phyloP scores from a whole-genome alignment of 2,888 invertebrate genomes.

The Griposia aprilina region DNA sequence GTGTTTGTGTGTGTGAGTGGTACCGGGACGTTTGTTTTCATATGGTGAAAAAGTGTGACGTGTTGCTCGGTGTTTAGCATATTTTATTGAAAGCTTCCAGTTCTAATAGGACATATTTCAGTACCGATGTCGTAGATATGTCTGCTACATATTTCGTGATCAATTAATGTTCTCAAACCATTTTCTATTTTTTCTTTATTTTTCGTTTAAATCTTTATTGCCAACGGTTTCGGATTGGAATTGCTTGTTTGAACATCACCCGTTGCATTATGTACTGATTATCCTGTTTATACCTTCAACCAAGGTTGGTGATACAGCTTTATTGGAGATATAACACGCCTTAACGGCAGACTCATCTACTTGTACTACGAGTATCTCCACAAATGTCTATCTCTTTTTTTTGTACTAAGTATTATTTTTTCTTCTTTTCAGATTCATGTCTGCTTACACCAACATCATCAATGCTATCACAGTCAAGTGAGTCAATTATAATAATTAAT shows the following conservation, averaged over 20 bases:
- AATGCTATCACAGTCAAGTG: slow-evolving; percentile 87
- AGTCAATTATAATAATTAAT: slow-evolving; percentile 68
- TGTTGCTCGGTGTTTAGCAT: not conserved
- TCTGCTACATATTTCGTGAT: not conserved
- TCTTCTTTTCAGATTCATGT: slow-evolving; percentile 87
- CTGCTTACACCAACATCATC: slow-evolving; percentile 87
- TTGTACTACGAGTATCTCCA: not conserved
- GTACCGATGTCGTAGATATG: not conserved
- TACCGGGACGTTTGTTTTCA: slow-evolving; percentile 27
- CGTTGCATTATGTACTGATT: not conserved
- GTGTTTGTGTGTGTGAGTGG: slow-evolving; percentile 49
- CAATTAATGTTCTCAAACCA: not conserved
- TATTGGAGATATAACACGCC: not conserved
- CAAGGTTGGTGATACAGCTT: not conserved
- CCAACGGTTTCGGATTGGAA: not conserved
- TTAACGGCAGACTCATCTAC: not conserved
- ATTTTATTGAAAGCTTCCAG: not conserved
- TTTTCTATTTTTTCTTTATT: not conserved
- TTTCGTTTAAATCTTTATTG: not conserved
- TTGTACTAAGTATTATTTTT: slow-evolving; percentile 32
- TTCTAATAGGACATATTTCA: not conserved
- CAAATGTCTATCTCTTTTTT: not conserved
- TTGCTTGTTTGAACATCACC: not conserved
- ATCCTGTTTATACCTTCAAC: not conserved
- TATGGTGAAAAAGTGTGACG: slow-evolving; percentile 40